Evolutionary conservation across 2,888 invertebrate species (phyloP), one percentile per base, ranked within the genome.

Genomic region (Macrophya annulata): DNA sequence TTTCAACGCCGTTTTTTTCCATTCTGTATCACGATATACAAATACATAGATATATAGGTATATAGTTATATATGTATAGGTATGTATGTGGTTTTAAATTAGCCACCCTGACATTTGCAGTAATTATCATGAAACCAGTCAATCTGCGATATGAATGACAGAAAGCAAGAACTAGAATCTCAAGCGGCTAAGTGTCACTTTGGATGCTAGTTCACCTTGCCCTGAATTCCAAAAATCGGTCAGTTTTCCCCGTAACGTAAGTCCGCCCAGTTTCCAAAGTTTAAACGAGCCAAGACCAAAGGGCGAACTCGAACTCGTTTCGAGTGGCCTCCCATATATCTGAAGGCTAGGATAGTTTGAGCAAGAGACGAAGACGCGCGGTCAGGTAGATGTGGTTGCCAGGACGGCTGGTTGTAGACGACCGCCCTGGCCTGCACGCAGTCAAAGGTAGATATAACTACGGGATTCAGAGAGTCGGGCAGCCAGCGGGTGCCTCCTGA

Each of bases 401-500:
- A 45, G 62, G 15, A 65, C 45, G 37, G 62, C 59, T 43, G 88
- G 87, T 87, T 87, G 76, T 84, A 86, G 81, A 83, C 68, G 83
- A 62, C 68, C 37, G 83, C 51, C 31, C 81, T 88, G 87, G 88
- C 86, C 84, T 82, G 86, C 88, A 88, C 87, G 77, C 84, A 87
- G 85, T 87, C 85, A 51, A 62, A 68, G 85, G 68, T 48, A 74
- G 74, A 74, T 74, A 77, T 77, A 55, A 77, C 51, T 51, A 62
- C 43, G 43, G 62, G 81, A 59, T 59, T n/a, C 62, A 40, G 62
- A 43, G 43, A 62, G 43, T 65, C 81, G 40, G 71, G 48, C 21
- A 55, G 81, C 90, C 90, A 87, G 88, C 87, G 88, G 87, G 88
- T 89, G 89, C 89, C 89, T 90, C 90, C 83, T 48, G 83, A 83